Evolutionary conservation across 1,140 invertebrate genomes (phyloP).

Genomic region (Armadillidium nasatum): DNA sequence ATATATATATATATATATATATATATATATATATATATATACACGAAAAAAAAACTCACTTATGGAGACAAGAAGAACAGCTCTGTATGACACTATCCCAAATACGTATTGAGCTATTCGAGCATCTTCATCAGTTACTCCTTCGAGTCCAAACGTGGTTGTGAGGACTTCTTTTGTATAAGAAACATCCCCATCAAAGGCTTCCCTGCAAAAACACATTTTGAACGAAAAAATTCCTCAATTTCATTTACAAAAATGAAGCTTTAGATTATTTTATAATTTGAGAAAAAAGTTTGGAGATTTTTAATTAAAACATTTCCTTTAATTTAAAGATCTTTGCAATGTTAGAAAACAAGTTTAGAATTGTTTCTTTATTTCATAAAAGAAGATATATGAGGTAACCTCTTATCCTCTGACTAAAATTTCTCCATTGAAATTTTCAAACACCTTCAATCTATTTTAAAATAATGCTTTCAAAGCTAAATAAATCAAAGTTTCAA

Average conservation of each 20-base stretch:
- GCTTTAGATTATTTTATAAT: too few species aligned
- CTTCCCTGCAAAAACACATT: neutral
- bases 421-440: too few species aligned
- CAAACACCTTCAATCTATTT: too few species aligned
- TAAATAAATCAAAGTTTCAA: too few species aligned
- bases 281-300: too few species aligned
- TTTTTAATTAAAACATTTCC: too few species aligned
- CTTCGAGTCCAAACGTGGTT: neutral
- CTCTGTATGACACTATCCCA: slow-evolving; percentile 65
- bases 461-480: too few species aligned
- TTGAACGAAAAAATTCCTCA: neutral
- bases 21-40: slow-evolving; percentile 18
- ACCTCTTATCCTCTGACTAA: too few species aligned
- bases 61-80: slow-evolving; percentile 71
- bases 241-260: neutral
- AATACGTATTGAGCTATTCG: slow-evolving; percentile 50
- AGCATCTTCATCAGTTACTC: neutral
- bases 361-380: too few species aligned
- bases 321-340: too few species aligned
- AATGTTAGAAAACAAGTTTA: too few species aligned
- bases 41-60: slow-evolving; percentile 52
- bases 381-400: too few species aligned
- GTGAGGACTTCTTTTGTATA: slow-evolving; percentile 21
- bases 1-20: slow-evolving; percentile 1
- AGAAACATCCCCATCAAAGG: neutral